These are phyloP conservation scores for Hippoglossus stenolepis DNA, from an alignment of 2,113 vertebrate species.

Conservation along the genomic window DNA sequence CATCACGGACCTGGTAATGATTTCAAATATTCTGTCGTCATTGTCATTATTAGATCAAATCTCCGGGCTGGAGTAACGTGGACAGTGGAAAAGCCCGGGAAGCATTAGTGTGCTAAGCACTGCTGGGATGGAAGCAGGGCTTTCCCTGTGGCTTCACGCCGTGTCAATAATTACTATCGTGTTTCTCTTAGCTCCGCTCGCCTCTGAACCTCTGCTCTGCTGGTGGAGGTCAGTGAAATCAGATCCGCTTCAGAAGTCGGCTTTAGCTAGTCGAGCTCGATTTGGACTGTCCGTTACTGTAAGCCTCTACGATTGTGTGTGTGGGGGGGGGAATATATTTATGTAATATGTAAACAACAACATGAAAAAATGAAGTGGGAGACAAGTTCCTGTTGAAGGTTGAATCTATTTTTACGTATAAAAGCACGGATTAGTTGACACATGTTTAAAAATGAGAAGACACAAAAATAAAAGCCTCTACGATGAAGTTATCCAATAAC, in stretches of 20 bases:
- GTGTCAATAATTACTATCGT: conserved; percentile 57
- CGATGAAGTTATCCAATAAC: no score
- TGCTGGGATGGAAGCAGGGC: conserved; percentile 27
- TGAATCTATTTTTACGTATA: no score
- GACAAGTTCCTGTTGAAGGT: neutral
- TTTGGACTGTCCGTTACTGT: conserved; percentile 14
- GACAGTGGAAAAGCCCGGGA: conserved; percentile 24
- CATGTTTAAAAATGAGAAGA: no score
- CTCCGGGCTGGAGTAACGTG: conserved; percentile 7
- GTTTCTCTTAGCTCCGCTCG: conserved; percentile 31
- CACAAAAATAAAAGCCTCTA: no score
- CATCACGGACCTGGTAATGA: neutral
- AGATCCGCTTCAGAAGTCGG: conserved; percentile 47
- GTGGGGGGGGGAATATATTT: no score
- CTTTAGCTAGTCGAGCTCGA: conserved; percentile 26
- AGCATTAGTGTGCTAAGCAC: conserved; percentile 33
- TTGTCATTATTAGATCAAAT: conserved; percentile 35
- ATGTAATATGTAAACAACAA: no score
- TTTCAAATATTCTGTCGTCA: neutral
- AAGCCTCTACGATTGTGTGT: no score
- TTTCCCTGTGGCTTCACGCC: conserved; percentile 51
- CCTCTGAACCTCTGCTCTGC: conserved; percentile 12
- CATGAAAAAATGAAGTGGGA: no score
- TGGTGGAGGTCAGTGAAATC: conserved; percentile 52
- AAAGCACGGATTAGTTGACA: neutral